A percentile compares a stretch with the other conserved stretches of the same genome.
phyloP scores from a whole-genome alignment of 2,888 invertebrate genomes.

The Bimastos eiseni region DNA sequence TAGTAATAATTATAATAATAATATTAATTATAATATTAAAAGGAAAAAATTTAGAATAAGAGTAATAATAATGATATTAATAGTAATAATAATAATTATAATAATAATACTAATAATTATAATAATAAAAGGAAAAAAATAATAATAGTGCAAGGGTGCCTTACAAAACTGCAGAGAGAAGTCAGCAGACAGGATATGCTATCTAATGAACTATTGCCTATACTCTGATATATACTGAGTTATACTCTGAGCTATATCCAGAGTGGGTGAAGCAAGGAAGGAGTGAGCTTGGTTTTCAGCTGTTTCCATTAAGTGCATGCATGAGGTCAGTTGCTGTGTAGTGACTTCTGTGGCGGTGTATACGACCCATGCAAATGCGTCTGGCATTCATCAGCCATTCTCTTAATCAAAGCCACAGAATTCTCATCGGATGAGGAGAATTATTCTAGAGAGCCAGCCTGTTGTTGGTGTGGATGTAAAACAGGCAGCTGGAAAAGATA shows the following conservation, averaged over 20 bases:
- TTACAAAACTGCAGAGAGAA: too few relatives aligned
- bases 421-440: neutral
- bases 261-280: neutral
- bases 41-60: too few relatives aligned
- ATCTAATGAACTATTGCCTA: too few relatives aligned
- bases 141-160: too few relatives aligned
- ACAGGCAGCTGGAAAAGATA: conserved; percentile 13
- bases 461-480: neutral
- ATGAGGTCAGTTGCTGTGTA: neutral
- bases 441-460: neutral
- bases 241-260: neutral
- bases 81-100: too few relatives aligned
- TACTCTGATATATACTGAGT: too few relatives aligned
- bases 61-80: too few relatives aligned
- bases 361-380: neutral
- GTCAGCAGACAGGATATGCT: too few relatives aligned
- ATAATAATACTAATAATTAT: too few relatives aligned
- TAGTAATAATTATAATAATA: too few relatives aligned
- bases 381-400: neutral
- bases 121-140: too few relatives aligned
- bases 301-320: neutral
- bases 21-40: too few relatives aligned
- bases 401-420: conserved; percentile 6
- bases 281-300: neutral
- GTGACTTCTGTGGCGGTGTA: neutral